Evolutionary conservation across 2,888 invertebrate species (phyloP).

Genomic region (Chromoteleia sp.): DNA sequence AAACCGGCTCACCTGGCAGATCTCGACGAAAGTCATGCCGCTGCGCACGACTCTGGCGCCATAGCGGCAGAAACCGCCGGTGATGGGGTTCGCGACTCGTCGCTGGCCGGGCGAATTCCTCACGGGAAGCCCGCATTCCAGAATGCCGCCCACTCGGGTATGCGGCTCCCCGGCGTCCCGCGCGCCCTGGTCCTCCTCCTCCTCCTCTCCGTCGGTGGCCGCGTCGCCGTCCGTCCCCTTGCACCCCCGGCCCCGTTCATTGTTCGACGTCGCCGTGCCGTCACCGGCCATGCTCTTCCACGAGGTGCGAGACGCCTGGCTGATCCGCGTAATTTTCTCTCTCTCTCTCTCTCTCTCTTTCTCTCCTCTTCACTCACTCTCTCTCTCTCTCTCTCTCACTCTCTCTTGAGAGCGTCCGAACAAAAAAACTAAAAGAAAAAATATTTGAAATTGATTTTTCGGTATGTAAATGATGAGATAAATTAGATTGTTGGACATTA

Average conservation of each 20-base stretch:
- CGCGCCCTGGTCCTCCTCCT: conserved; percentile 74
- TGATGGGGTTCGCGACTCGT: conserved; percentile 74
- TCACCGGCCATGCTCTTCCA: conserved; percentile 79
- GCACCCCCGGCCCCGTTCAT: conserved; percentile 76
- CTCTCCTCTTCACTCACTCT: background rate
- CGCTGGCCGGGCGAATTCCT: conserved; percentile 79
- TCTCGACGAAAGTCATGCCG: conserved; percentile 82
- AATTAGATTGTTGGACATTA: conserved; percentile 7
- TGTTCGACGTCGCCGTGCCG: conserved; percentile 77
- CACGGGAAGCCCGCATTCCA: conserved; percentile 82
- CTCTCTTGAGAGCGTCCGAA: too few species aligned
- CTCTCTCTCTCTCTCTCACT: background rate
- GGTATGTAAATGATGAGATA: background rate
- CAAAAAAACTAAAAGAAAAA: too few species aligned
- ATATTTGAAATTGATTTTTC: too few species aligned
- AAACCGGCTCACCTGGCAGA: conserved; percentile 80
- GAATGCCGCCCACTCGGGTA: conserved; percentile 84
- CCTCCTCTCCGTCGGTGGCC: conserved; percentile 63
- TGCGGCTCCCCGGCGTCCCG: conserved; percentile 80
- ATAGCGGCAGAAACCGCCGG: conserved; percentile 81
- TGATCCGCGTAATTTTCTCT: conserved; percentile 11
- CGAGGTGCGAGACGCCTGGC: conserved; percentile 46
- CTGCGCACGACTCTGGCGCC: conserved; percentile 79
- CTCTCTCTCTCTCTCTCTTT: background rate
- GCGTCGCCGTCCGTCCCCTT: conserved; percentile 72